Percentiles rank a stretch among this genome's conserved stretches.
Evolutionary conservation across 2,113 vertebrate genomes (phyloP).

Genomic region (Spea multiplicata): DNA sequence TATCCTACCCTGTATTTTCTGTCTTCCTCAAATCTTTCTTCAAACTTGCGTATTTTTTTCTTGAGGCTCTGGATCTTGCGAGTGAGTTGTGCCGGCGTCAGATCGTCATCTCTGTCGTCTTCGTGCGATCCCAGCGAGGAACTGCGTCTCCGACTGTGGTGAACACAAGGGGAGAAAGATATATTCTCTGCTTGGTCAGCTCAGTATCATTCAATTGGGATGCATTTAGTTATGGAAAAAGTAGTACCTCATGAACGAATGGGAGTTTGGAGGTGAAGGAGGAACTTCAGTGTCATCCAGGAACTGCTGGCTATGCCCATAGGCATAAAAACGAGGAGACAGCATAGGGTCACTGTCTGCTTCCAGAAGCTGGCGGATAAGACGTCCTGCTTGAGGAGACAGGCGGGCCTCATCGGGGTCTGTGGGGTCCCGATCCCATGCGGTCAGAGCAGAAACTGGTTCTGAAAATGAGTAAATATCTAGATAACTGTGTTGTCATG

Average conservation of each 20-base stretch:
- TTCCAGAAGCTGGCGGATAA: constrained; percentile 88
- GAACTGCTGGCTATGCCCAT: constrained; percentile 87
- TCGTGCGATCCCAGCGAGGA: constrained; percentile 90
- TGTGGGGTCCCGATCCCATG: constrained; percentile 79
- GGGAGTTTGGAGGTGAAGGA: constrained; percentile 92
- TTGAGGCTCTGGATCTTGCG: constrained; percentile 90
- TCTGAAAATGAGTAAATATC: constrained; percentile 63
- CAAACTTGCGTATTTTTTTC: constrained; percentile 92
- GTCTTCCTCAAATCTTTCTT: constrained; percentile 93
- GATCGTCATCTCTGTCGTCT: constrained; percentile 82
- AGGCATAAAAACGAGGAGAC: constrained; percentile 94
- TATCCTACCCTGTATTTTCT: constrained; percentile 86
- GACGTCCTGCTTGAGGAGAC: constrained; percentile 81
- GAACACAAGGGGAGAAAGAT: constrained; percentile 29
- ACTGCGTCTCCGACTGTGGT: constrained; percentile 75
- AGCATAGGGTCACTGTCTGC: constrained; percentile 90
- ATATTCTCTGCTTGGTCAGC: no score
- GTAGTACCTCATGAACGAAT: constrained; percentile 90
- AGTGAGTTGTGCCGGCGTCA: constrained; percentile 87
- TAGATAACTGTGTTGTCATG: not conserved
- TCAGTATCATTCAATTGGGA: no score
- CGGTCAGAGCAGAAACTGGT: constrained; percentile 76
- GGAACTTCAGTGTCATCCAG: constrained; percentile 95
- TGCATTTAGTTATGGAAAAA: no score
- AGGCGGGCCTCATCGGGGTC: constrained; percentile 82